phyloP scores from a whole-genome alignment of 1,140 invertebrate genomes.

The Zaprionus inermis region DNA sequence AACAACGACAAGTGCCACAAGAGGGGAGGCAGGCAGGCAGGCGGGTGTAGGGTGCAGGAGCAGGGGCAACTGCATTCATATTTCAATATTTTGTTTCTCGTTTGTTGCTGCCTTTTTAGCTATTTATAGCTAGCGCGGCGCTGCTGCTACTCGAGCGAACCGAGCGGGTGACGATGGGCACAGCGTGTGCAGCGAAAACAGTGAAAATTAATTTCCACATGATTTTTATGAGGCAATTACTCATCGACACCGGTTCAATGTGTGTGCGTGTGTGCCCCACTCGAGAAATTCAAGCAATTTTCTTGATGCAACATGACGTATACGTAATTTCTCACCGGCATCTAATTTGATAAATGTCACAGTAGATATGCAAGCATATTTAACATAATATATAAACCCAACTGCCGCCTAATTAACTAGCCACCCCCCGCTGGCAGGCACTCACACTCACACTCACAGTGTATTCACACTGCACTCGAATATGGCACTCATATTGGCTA shows the following conservation, averaged over 20 bases:
- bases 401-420: constrained; percentile 24
- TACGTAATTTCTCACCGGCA: constrained; percentile 46
- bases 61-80: constrained; percentile 66
- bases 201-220: constrained; percentile 81
- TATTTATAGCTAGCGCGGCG: constrained; percentile 59
- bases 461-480: constrained; percentile 5
- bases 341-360: constrained; percentile 12
- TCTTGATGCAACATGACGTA: constrained; percentile 46
- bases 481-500: constrained; percentile 53
- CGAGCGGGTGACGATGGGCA: not conserved
- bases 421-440: constrained; percentile 14
- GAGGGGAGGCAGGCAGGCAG: constrained; percentile 3
- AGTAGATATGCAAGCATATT: not conserved
- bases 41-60: too few relatives aligned
- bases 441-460: not conserved
- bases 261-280: too few relatives aligned
- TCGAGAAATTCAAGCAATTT: not conserved
- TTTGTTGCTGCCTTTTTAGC: constrained; percentile 18
- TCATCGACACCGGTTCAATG: constrained; percentile 65
- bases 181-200: constrained; percentile 45
- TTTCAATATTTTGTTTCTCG: constrained; percentile 71
- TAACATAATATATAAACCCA: constrained; percentile 20
- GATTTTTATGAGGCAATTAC: constrained; percentile 83
- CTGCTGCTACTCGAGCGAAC: not conserved
- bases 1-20: constrained; percentile 66